These are phyloP conservation scores for Formicarius rufipectus DNA, from an alignment of 2,113 vertebrate genomes.

Conservation along the genomic window DNA sequence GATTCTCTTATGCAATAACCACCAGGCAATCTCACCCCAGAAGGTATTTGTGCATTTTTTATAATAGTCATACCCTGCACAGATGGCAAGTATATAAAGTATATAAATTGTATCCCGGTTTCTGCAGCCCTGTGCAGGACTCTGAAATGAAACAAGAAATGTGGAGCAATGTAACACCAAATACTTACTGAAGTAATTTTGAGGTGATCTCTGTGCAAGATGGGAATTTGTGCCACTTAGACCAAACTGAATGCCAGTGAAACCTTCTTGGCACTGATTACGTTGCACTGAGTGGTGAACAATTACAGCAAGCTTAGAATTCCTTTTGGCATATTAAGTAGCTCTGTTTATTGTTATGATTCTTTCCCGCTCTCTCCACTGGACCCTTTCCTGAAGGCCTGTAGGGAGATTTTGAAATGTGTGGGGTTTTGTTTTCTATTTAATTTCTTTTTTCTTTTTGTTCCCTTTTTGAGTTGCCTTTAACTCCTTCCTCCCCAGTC, in stretches of 20 bases:
- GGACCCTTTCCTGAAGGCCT: background rate
- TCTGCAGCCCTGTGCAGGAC: background rate
- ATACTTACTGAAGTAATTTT: background rate
- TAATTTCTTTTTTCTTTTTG: background rate
- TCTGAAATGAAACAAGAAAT: background rate
- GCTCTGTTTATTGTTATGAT: background rate
- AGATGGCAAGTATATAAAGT: background rate
- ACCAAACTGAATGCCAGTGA: background rate
- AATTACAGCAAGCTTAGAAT: background rate
- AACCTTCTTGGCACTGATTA: background rate
- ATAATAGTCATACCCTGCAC: background rate
- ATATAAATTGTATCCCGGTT: background rate
- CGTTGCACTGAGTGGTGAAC: background rate
- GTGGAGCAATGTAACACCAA: background rate
- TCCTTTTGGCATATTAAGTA: background rate
- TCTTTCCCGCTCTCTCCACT: background rate
- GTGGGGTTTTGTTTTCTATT: too few relatives aligned
- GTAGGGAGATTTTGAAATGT: too few relatives aligned
- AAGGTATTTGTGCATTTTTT: constrained; percentile 24
- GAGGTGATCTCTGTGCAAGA: background rate
- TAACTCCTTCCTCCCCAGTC: background rate
- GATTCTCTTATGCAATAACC: background rate
- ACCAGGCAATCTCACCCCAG: constrained; percentile 9
- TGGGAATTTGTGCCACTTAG: background rate
- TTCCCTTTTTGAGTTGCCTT: background rate